A percentile compares a stretch with the other conserved stretches of the same genome.
Evolutionary conservation across 2,888 invertebrate genomes (phyloP).

Genomic region (Halictus quadricinctus): DNA sequence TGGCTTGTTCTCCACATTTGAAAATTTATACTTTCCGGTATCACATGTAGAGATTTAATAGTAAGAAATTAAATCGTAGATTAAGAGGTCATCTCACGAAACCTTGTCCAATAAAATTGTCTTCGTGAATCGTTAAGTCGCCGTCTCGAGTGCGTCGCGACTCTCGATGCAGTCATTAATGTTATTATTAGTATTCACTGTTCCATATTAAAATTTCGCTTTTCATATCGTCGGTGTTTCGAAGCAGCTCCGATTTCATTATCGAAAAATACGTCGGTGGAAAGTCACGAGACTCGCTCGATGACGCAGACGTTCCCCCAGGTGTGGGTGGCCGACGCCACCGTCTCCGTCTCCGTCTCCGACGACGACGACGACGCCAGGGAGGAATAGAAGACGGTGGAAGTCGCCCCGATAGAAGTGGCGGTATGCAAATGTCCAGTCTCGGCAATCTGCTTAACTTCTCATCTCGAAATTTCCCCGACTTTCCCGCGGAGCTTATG

Average conservation of each 20-base stretch:
- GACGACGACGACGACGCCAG: neutral
- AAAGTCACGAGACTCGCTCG: slow-evolving; percentile 53
- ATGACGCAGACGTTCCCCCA: slow-evolving; percentile 39
- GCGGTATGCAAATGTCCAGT: slow-evolving; percentile 78
- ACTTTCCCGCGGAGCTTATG: slow-evolving; percentile 76
- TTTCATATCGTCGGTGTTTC: neutral
- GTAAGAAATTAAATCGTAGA: no score
- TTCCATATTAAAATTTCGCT: slow-evolving; percentile 24
- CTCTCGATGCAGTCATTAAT: neutral
- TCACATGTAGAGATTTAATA: no score
- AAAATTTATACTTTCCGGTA: no score
- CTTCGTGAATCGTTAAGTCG: neutral
- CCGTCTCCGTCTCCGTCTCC: neutral
- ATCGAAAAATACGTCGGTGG: slow-evolving; percentile 53
- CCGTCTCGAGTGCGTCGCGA: neutral
- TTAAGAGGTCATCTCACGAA: neutral
- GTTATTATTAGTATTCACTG: neutral
- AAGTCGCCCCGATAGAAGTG: slow-evolving; percentile 52
- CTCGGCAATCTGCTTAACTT: slow-evolving; percentile 79
- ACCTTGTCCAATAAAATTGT: neutral
- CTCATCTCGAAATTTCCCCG: slow-evolving; percentile 74
- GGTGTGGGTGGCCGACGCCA: slow-evolving; percentile 17
- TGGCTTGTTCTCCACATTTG: no score
- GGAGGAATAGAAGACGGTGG: slow-evolving; percentile 45
- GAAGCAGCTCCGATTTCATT: slow-evolving; percentile 40